Base-by-base conservation (phyloP, 2,888 invertebrate genomes). In the Eledona agricola region DNA sequence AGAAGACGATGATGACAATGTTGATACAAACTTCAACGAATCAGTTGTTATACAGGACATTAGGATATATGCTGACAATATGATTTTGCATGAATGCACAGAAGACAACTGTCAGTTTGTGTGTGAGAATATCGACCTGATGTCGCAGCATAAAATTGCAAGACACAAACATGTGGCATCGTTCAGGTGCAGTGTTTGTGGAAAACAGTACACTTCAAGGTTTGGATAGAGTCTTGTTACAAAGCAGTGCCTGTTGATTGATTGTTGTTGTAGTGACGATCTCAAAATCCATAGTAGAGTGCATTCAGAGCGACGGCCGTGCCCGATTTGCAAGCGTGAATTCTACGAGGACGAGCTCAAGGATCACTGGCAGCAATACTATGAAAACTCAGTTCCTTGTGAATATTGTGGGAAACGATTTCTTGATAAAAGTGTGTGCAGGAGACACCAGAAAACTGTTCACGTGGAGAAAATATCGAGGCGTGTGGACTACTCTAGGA, bases 151-250 rank as follows among this genome's bases (percentile, higher is more conserved):
- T 35, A 54, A 56, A 40, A 45, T 51, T 7, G 10, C 9, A 4
- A 43, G 32, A 13, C 59, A 59, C 32, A 51, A 50, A 26, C 56
- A 49, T 11, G 28, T 59, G 28, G 54, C 54, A 13, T 20, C 57
- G 10, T 56, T 54, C 25, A 25, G 35, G 16, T 59, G 59, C 26
- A 40, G 19, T 2, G 46, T 45, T 25, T 58, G 58, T 16, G 26
- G 51, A 2, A 46, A 53, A 13, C 22, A 51, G 19, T 58, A 52
- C 25, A 58, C 55, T 2, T 46, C 55, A n/a, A 53, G 50, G 58
- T 45, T 19, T 19, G 20, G 4, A 5, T 19, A 19, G 11, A 23
- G 25, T 25, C 9, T n/a, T n/a, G n/a, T n/a, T n/a, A n/a, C n/a
- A n/a, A n/a, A n/a, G n/a, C n/a, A n/a, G n/a, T n/a, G n/a, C n/a